A percentile compares a stretch with the other conserved stretches of the same genome.
Conservation (phyloP, 1,140 invertebrate species). For the Myzus persicae region DNA sequence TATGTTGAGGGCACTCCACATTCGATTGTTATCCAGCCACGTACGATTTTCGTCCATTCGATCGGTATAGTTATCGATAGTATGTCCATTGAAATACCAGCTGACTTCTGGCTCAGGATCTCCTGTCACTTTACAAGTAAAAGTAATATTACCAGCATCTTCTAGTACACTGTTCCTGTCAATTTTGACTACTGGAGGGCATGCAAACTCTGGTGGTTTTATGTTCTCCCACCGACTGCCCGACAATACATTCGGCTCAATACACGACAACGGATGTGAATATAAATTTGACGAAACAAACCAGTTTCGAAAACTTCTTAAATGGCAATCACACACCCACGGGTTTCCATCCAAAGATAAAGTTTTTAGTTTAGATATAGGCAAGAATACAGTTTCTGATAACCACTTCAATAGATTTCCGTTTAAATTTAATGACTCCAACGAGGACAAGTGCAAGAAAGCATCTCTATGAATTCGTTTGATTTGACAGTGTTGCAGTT, state of each 20-base stretch:
- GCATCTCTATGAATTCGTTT: constrained; percentile 75
- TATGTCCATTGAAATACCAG: constrained; percentile 78
- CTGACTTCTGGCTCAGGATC: constrained; percentile 83
- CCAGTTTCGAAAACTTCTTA: constrained; percentile 83
- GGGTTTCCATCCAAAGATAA: constrained; percentile 84
- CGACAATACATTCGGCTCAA: constrained; percentile 69
- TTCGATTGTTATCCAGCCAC: constrained; percentile 66
- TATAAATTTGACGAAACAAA: constrained; percentile 75
- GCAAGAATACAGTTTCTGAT: constrained; percentile 72
- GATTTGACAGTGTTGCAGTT: constrained; percentile 80
- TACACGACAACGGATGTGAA: constrained; percentile 72
- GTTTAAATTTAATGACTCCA: constrained; percentile 77
- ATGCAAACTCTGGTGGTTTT: constrained; percentile 75
- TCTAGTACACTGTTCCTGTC: constrained; percentile 72
- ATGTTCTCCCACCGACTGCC: constrained; percentile 75
- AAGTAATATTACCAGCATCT: constrained; percentile 77
- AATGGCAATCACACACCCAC: constrained; percentile 86
- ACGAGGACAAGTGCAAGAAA: constrained; percentile 71
- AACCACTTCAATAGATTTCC: constrained; percentile 75
- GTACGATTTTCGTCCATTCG: constrained; percentile 65
- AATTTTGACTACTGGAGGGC: constrained; percentile 73
- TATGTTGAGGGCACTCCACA: constrained; percentile 78
- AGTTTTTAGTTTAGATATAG: constrained; percentile 76
- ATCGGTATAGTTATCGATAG: constrained; percentile 64
- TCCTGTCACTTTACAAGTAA: constrained; percentile 81